phyloP scores from a whole-genome alignment of 2,888 invertebrate genomes.

The Lochmaea crataegi region DNA sequence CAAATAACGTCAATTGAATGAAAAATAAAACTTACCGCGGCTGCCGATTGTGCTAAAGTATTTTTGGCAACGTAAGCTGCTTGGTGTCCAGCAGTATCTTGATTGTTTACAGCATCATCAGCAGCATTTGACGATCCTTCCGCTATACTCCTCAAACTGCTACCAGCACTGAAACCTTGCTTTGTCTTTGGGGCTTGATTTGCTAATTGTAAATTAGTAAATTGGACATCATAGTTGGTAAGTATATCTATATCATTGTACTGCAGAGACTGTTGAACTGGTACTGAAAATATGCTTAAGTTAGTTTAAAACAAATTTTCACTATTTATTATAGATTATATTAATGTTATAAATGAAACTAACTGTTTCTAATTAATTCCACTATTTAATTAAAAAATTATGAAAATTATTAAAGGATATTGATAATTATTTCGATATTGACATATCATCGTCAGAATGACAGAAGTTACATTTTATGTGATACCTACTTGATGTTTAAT shows the following conservation, averaged over 20 bases:
- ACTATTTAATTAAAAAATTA: too few species aligned
- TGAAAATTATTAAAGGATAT: too few species aligned
- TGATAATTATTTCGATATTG: too few species aligned
- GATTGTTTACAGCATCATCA: slow-evolving; percentile 77
- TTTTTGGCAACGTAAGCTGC: slow-evolving; percentile 84
- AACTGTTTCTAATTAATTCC: too few species aligned
- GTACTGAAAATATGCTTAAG: slow-evolving; percentile 27
- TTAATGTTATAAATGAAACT: too few species aligned
- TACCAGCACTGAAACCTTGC: slow-evolving; percentile 75
- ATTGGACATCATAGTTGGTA: slow-evolving; percentile 52
- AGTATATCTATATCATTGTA: slow-evolving; percentile 56
- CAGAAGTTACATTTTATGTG: too few species aligned
- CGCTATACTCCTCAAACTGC: slow-evolving; percentile 77
- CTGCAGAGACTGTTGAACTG: slow-evolving; percentile 26
- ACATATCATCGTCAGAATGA: too few species aligned
- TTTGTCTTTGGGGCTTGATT: slow-evolving; percentile 56
- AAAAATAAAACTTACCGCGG: slow-evolving; percentile 60
- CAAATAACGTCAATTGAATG: not conserved
- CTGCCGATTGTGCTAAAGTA: slow-evolving; percentile 80
- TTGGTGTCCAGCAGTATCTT: slow-evolving; percentile 80
- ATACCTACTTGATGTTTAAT: too few species aligned
- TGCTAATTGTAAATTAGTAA: slow-evolving; percentile 39
- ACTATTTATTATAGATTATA: not conserved
- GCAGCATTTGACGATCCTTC: slow-evolving; percentile 82
- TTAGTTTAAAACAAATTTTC: not conserved